These are phyloP conservation scores for Cyprinodon diabolis DNA, from an alignment of 2,797 vertebrate species.

Conservation along the genomic window DNA sequence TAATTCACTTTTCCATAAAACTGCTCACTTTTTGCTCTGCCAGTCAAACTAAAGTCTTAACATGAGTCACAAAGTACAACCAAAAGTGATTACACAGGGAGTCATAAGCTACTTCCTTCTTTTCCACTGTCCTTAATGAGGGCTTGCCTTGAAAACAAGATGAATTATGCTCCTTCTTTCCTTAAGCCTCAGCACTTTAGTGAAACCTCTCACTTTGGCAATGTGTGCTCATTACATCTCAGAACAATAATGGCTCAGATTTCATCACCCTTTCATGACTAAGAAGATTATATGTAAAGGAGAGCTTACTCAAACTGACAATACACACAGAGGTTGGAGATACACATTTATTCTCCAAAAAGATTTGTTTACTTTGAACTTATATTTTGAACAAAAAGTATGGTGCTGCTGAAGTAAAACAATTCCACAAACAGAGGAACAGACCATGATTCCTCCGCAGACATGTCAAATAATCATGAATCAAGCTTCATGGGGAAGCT, in stretches of 20 bases:
- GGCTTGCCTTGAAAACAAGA: constrained; percentile 73
- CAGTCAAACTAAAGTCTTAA: constrained; percentile 70
- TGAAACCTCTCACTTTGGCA: constrained; percentile 54
- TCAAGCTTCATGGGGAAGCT: not conserved
- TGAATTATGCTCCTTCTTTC: constrained; percentile 72
- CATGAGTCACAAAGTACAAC: constrained; percentile 71
- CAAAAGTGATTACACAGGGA: constrained; percentile 77
- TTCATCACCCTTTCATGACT: constrained; percentile 37
- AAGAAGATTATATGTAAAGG: constrained; percentile 36
- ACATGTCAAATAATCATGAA: no score
- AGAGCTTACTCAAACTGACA: not conserved
- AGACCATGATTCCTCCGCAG: no score
- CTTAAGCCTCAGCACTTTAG: constrained; percentile 71
- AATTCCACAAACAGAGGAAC: not conserved
- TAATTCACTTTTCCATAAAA: constrained; percentile 55
- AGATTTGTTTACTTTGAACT: not conserved
- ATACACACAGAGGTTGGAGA: not conserved
- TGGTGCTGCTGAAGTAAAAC: not conserved
- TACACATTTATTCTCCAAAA: not conserved
- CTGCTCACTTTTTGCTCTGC: constrained; percentile 54
- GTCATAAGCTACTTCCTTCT: constrained; percentile 54
- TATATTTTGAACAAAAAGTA: not conserved
- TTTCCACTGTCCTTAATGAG: constrained; percentile 67
- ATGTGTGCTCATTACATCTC: constrained; percentile 66
- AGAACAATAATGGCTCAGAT: constrained; percentile 65